Conservation (phyloP, 2,113 vertebrate species). For the Cnemophilus loriae region DNA sequence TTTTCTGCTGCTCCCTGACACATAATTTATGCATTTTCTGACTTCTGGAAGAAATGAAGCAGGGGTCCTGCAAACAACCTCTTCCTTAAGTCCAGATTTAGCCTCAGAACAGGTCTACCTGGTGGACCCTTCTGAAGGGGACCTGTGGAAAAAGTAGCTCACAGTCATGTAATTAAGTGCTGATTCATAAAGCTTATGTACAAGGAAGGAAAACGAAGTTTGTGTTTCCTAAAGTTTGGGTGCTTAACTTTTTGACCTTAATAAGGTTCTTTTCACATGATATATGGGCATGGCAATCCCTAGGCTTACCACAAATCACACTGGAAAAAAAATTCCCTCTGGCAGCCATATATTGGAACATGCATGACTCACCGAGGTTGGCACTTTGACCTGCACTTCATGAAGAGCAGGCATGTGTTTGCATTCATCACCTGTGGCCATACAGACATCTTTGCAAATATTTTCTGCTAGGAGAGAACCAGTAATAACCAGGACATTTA, state of each 20-base stretch:
- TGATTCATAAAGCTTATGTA: slow-evolving; percentile 25
- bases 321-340: neutral
- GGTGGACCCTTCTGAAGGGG: neutral
- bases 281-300: neutral
- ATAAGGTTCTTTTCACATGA: slow-evolving; percentile 7
- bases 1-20: neutral
- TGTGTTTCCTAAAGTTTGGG: slow-evolving; percentile 12
- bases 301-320: slow-evolving; percentile 22
- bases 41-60: slow-evolving; percentile 22
- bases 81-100: neutral
- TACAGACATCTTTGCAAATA: neutral
- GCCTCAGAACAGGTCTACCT: neutral
- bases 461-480: neutral
- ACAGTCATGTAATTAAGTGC: neutral
- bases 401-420: neutral
- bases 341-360: neutral
- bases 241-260: slow-evolving; percentile 47
- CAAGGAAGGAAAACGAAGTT: neutral
- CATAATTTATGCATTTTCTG: slow-evolving; percentile 4
- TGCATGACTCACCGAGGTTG: neutral
- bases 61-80: neutral
- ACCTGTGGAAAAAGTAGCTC: slow-evolving; percentile 18
- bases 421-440: neutral
- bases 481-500: neutral
- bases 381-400: neutral